Conservation (phyloP, 2,797 vertebrate genomes). For the Cygnus olor region DNA sequence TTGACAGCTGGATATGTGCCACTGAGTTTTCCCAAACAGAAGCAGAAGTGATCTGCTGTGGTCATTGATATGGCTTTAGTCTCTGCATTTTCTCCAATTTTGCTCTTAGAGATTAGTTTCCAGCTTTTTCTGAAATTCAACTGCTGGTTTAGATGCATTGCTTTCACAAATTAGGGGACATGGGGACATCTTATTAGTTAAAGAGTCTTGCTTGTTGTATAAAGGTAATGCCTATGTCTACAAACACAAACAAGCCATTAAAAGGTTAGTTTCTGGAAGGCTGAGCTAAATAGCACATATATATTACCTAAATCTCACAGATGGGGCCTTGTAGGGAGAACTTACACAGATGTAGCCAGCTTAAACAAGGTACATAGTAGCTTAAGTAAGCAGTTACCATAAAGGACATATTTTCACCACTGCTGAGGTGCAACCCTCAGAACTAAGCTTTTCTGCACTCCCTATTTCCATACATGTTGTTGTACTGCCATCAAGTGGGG, state of each 20-base stretch:
- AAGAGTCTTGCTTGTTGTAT: neutral
- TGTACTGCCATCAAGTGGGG: constrained; percentile 76
- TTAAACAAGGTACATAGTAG: constrained; percentile 18
- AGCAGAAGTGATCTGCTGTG: neutral
- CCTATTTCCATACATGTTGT: neutral
- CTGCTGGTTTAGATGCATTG: neutral
- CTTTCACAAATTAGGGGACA: neutral
- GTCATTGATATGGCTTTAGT: neutral
- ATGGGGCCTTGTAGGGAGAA: neutral
- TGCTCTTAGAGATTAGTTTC: neutral
- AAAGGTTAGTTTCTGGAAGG: neutral
- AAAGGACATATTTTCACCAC: constrained; percentile 39
- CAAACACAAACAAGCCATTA: neutral
- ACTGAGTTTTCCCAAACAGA: neutral
- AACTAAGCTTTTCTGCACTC: neutral
- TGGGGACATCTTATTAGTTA: neutral
- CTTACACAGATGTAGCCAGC: neutral
- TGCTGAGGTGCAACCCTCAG: neutral
- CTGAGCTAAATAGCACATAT: constrained; percentile 14
- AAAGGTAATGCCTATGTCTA: neutral
- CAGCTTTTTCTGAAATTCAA: neutral
- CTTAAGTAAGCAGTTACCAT: constrained; percentile 49
- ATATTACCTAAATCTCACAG: constrained; percentile 8
- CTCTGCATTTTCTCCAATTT: neutral
- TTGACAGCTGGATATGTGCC: neutral